phyloP scores from a whole-genome alignment of 2,888 invertebrate species.

The Phytoseiulus persimilis region DNA sequence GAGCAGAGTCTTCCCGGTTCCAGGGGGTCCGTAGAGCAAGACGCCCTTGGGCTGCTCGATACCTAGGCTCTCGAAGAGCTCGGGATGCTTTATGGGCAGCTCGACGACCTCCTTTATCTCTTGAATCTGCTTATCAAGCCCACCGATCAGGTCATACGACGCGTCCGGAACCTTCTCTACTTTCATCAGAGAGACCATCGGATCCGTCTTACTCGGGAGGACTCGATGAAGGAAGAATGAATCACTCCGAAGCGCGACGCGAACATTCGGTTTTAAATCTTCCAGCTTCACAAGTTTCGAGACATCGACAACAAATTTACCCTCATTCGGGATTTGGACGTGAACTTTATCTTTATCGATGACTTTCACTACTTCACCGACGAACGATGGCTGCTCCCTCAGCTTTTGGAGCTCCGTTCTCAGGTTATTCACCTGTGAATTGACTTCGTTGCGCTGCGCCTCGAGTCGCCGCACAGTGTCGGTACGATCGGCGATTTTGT shows the following conservation, averaged over 20 bases:
- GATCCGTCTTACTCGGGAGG: conserved; percentile 6
- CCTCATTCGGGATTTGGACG: conserved; percentile 8
- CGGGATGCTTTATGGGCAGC: conserved; percentile 46
- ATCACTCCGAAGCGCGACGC: not conserved
- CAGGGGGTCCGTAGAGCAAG: conserved; percentile 36
- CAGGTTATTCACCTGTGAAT: not conserved
- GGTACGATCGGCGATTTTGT: not conserved
- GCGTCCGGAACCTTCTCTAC: conserved; percentile 39
- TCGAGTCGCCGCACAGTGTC: not conserved
- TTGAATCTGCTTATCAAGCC: conserved; percentile 47
- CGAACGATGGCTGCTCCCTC: conserved; percentile 7
- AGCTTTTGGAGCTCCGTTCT: not conserved
- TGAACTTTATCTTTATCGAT: not conserved
- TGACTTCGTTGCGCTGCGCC: conserved; percentile 16
- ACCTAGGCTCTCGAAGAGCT: conserved; percentile 47
- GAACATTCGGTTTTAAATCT: not conserved
- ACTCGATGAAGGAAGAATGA: not conserved
- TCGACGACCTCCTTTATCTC: conserved; percentile 46
- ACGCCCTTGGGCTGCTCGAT: conserved; percentile 41
- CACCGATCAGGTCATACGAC: conserved; percentile 46
- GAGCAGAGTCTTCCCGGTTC: conserved; percentile 40
- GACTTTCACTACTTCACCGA: conserved; percentile 16
- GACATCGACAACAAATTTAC: conserved; percentile 11
- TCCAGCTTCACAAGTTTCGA: not conserved
- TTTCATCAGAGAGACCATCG: conserved; percentile 33